Evolutionary conservation across 2,113 vertebrate species (phyloP), one percentile per base, ranked within the genome.

Genomic region (Piprites chloris): DNA sequence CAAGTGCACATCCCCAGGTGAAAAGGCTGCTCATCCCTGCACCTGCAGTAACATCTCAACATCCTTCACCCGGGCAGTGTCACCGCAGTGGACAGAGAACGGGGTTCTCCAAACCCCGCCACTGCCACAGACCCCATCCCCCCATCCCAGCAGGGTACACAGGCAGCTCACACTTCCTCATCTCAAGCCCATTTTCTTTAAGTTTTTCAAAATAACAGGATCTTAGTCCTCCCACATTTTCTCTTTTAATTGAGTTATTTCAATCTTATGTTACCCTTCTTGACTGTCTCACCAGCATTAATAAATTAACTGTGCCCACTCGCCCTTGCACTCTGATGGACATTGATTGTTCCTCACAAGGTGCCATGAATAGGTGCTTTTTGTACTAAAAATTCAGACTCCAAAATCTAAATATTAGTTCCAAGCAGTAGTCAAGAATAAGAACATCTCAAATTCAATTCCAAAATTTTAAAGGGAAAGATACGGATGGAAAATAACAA

Each of bases 11-110:
- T 39, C 9, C 46, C 73, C 1, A 0, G 8, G 24, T 3, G 24
- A 47, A 73, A 59, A 42, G 24, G 62, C 59, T 32, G 26, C 2
- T 0, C 4, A 0, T 21, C 80, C 44, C n/a, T 15, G 39, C 1
- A 2, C 37, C 59, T 55, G 44, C 63, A 44, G 12, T 23, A 15
- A 66, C 74, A 47, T 14, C 56, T 59, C 84, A 52, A 52, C 50
- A 28, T 52, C 50, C 50, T 28, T 16, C 50, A 27, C 50, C 50
- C 26, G 5, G 28, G 50, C 14, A 52, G 14, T 10, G 26, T 28
- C 50, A 33, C 53, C 6, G 52, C 19, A 44, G 12, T 16, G 37
- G 33, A 23, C 52, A 73, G 74, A n/a, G 56, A 33, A 5, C 1
- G 1, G 49, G 47, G 47, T 1, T 1, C 55, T 87, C 73, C 47